Evolutionary conservation across 2,113 vertebrate species (phyloP).

Genomic region (Condylura cristata): DNA sequence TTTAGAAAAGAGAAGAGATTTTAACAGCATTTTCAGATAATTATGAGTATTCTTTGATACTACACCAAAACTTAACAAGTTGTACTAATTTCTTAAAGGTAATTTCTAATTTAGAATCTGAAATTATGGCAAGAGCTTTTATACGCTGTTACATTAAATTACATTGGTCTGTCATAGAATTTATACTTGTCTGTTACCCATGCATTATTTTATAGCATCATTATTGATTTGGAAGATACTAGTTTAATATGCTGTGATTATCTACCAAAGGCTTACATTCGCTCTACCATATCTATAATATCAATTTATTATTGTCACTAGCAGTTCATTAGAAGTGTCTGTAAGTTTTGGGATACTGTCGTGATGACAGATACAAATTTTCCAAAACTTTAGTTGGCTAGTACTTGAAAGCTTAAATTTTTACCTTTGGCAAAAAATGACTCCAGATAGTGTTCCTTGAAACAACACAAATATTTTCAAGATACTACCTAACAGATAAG

Average conservation of each 20-base stretch:
- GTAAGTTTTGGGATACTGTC: neutral
- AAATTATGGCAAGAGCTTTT: neutral
- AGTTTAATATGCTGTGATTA: neutral
- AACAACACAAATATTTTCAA: neutral
- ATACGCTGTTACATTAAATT: neutral
- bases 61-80: conserved; percentile 35
- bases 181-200: neutral
- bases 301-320: neutral
- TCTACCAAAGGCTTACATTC: neutral
- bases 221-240: conserved; percentile 27
- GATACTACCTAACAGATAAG: neutral
- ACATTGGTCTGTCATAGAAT: neutral
- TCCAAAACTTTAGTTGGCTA: conserved; percentile 23
- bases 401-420: conserved; percentile 28
- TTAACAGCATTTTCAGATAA: conserved; percentile 2
- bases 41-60: conserved; percentile 37
- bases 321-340: neutral
- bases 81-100: conserved; percentile 11
- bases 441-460: conserved; percentile 17
- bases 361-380: neutral
- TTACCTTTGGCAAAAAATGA: neutral
- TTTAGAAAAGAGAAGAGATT: neutral
- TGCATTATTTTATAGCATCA: neutral
- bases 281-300: neutral
- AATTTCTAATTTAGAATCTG: conserved; percentile 3